These are phyloP conservation scores for Lepas anatifera DNA, from an alignment of 2,888 invertebrate species.

Conservation along the genomic window DNA sequence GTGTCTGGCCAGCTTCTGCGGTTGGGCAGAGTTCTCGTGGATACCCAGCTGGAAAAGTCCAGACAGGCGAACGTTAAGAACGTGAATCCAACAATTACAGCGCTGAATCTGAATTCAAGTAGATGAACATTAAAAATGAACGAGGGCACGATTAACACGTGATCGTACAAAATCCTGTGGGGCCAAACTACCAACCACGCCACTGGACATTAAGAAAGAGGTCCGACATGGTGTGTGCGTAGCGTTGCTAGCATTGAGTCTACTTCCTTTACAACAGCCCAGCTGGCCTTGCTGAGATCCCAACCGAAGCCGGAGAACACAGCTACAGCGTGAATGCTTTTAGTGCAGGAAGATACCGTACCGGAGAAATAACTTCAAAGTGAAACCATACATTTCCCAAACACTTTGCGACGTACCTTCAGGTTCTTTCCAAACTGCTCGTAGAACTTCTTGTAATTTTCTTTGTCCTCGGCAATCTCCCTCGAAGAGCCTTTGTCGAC, in stretches of 20 bases:
- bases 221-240: background rate
- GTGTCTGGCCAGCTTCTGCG: conserved; percentile 75
- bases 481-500: conserved; percentile 90
- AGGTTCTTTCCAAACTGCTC: conserved; percentile 96
- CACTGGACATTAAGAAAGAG: conserved; percentile 4
- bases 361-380: no score
- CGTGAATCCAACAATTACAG: no score
- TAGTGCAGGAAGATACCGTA: background rate
- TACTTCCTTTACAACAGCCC: conserved; percentile 3
- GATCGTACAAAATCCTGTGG: no score
- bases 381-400: no score
- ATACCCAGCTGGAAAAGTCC: conserved; percentile 55
- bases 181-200: background rate
- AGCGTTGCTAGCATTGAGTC: background rate
- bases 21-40: conserved; percentile 90
- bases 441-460: conserved; percentile 96
- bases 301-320: background rate
- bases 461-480: conserved; percentile 93
- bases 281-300: background rate
- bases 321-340: conserved; percentile 1
- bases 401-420: no score
- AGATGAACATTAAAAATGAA: no score
- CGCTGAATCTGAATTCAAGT: no score
- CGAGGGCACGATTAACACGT: no score
- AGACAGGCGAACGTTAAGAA: no score